Percentiles rank a stretch among this genome's conserved stretches.
Evolutionary conservation across 2,888 invertebrate species (phyloP).

Genomic region (Meandrusa payeni): DNA sequence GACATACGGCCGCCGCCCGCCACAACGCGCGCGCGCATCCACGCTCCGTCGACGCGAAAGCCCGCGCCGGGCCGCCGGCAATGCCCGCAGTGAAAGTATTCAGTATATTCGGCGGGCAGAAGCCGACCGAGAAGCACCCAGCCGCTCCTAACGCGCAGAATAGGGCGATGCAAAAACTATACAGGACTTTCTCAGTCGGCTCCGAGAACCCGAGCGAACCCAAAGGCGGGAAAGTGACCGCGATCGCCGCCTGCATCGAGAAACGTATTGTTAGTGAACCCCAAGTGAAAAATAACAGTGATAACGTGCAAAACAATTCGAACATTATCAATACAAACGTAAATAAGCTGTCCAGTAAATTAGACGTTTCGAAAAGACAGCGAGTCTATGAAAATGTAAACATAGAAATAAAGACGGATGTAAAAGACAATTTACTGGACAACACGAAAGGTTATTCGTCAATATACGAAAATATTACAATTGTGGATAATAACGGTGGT

Average conservation of each 20-base stretch:
- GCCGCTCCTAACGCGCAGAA: conserved; percentile 53
- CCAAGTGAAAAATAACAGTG: conserved; percentile 51
- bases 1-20: conserved; percentile 70
- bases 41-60: conserved; percentile 65
- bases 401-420: conserved; percentile 40
- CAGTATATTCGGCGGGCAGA: conserved; percentile 78
- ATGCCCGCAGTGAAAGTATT: conserved; percentile 81
- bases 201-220: conserved; percentile 58
- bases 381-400: conserved; percentile 76
- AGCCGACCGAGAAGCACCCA: conserved; percentile 70
- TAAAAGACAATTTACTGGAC: conserved; percentile 50
- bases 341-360: conserved; percentile 31
- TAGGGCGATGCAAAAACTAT: conserved; percentile 72
- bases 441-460: conserved; percentile 71
- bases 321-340: conserved; percentile 42
- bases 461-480: conserved; percentile 72
- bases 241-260: conserved; percentile 71
- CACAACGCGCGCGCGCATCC: conserved; percentile 74
- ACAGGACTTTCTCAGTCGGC: conserved; percentile 75
- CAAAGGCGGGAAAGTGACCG: conserved; percentile 72
- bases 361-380: conserved; percentile 45
- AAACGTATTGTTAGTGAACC: conserved; percentile 66
- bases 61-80: conserved; percentile 56
- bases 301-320: conserved; percentile 63
- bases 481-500: conserved; percentile 50